These are phyloP conservation scores for Gymnoscelis rufifasciata DNA, from an alignment of 2,888 invertebrate species.

Conservation along the genomic window DNA sequence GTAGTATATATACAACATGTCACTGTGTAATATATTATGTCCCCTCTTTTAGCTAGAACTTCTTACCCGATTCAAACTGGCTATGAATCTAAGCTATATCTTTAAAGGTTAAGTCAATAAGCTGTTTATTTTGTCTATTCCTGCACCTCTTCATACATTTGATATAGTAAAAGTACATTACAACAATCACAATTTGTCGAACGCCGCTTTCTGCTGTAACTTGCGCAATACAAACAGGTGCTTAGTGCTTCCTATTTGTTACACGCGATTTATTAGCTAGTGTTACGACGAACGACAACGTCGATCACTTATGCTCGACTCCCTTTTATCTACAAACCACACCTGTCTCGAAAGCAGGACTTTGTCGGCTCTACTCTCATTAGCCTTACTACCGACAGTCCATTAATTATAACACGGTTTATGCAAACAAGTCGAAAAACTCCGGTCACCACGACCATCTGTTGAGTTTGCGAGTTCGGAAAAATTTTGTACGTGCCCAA, in stretches of 20 bases:
- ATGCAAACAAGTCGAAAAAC: conserved; percentile 42
- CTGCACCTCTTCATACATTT: too few relatives aligned
- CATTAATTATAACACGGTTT: conserved; percentile 61
- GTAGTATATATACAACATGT: too few relatives aligned
- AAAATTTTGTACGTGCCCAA: conserved; percentile 38
- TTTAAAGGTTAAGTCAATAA: too few relatives aligned
- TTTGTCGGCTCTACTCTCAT: conserved; percentile 58
- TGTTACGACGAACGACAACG: conserved; percentile 3
- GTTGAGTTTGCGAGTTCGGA: conserved; percentile 31
- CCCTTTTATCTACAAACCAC: conserved; percentile 39
- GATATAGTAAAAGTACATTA: neutral
- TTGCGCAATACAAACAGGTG: neutral
- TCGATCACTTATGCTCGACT: conserved; percentile 8
- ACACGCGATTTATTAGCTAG: conserved; percentile 1
- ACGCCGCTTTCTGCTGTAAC: neutral
- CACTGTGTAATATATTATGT: too few relatives aligned
- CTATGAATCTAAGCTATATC: too few relatives aligned
- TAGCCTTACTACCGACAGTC: conserved; percentile 56
- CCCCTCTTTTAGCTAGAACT: too few relatives aligned
- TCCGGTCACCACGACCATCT: conserved; percentile 44
- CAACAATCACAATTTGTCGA: neutral
- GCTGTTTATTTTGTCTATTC: too few relatives aligned
- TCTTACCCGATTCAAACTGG: too few relatives aligned
- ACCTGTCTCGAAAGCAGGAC: conserved; percentile 57
- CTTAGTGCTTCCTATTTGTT: conserved; percentile 2